A percentile compares a stretch with the other conserved stretches of the same genome.
These are phyloP conservation scores for Haliclona indistincta DNA, from an alignment of 37 sponge, comb jelly and placozoan species.

Conservation along the genomic window DNA sequence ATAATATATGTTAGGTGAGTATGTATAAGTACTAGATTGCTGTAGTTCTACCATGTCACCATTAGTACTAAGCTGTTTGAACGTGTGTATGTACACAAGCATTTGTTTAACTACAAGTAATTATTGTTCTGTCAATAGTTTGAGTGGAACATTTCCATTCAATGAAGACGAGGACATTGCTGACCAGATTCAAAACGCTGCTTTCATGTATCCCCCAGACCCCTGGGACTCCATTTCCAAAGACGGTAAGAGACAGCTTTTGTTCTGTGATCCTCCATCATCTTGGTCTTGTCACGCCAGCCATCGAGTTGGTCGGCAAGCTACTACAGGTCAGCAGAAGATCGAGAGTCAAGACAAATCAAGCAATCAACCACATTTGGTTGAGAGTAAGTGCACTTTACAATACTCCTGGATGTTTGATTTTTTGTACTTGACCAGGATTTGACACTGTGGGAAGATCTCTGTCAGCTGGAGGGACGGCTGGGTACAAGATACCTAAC, in stretches of 20 bases:
- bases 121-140: conserved; percentile 40
- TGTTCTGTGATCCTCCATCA: not conserved
- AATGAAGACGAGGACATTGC: conserved; percentile 97
- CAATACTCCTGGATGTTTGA: not conserved
- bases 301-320: conserved; percentile 84
- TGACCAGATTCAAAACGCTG: conserved; percentile 98
- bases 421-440: conserved; percentile 37
- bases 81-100: not conserved
- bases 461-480: conserved; percentile 67
- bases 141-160: conserved; percentile 99
- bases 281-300: conserved; percentile 36
- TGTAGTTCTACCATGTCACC: not conserved
- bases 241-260: conserved; percentile 58
- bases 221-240: conserved; percentile 88
- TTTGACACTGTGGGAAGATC: conserved; percentile 68
- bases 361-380: conserved; percentile 86
- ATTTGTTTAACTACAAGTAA: not conserved
- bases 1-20: conserved; percentile 94
- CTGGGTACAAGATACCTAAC: conserved; percentile 79
- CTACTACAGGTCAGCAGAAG: conserved; percentile 84
- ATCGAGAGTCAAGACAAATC: conserved; percentile 64
- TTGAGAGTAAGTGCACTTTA: conserved; percentile 64
- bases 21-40: not conserved
- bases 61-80: too few relatives aligned
- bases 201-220: conserved; percentile 98